Base-by-base conservation (phyloP, 2,113 vertebrate genomes). In the Phaethornis superciliosus region DNA sequence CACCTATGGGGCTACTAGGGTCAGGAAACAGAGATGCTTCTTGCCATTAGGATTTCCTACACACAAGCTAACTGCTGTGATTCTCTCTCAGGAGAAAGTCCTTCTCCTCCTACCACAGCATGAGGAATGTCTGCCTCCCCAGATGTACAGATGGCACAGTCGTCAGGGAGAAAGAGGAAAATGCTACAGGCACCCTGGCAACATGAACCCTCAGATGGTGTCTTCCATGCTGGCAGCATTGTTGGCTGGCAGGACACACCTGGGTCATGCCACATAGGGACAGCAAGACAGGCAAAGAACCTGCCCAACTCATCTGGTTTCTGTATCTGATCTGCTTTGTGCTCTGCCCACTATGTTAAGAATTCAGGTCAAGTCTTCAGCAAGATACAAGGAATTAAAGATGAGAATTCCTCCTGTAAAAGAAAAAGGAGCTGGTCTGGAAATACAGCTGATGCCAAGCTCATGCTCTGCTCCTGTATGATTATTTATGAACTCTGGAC, bases 101-200 rank as follows among this genome's bases (percentile, higher is more conserved):
- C 0, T 35, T 52, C 46, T 62, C 17, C 7, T 93, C 6, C 33
- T 23, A 54, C 9, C 0, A 2, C 7, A 71, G 6, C 4, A 55
- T 6, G 12, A 81, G 15, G 32, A 44, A 62, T n/a, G 56, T 86
- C 49, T 91, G 37, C 20, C 44, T 78, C 71, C 44, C 18, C 62
- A 60, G 33, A 19, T 22, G 10, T 22, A 47, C 16, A 56, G n/a
- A n/a, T 5, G 6, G 14, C 19, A 24, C 0, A 3, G 9, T 17
- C 32, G 10, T 52, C 51, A 69, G 7, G 7, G 24, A 71, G 10
- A 88, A 72, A 60, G 2, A 69, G 3, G n/a, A 56, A 47, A 47
- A 32, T 0, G 42, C 9, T 3, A 0, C 4, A 2, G 56, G 19
- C 12, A 32, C 7, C 19, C 17, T 55, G 47, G 52, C 24, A 90